Conservation (phyloP, 92 coral and sea anemone genomes). For the Metridium senile region DNA sequence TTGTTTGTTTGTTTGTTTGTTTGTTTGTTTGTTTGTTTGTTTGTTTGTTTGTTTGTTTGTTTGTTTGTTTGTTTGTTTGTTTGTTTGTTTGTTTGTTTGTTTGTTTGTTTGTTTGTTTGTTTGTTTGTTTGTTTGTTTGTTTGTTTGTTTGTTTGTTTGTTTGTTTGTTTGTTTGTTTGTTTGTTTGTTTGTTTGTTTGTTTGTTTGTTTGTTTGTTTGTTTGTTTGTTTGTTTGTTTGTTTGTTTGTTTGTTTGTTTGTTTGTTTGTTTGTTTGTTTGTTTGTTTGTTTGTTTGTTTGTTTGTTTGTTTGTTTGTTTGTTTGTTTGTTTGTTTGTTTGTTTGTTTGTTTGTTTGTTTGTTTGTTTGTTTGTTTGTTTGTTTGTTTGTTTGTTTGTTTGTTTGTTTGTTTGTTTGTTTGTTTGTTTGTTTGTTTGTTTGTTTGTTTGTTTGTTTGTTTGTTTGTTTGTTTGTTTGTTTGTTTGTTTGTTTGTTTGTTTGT, state of each 20-base stretch:
- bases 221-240: not conserved
- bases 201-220: not conserved
- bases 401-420: not conserved
- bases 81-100: not conserved
- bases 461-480: not conserved
- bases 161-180: not conserved
- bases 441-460: not conserved
- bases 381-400: not conserved
- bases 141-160: not conserved
- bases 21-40: not conserved
- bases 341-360: not conserved
- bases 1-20: not conserved
- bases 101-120: not conserved
- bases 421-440: not conserved
- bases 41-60: not conserved
- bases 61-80: not conserved
- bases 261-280: not conserved
- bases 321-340: not conserved
- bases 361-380: not conserved
- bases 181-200: not conserved
- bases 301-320: not conserved
- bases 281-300: not conserved
- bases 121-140: not conserved
- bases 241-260: not conserved
- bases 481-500: not conserved